phyloP scores from a whole-genome alignment of 2,797 vertebrate genomes.

The Perodicticus potto region DNA sequence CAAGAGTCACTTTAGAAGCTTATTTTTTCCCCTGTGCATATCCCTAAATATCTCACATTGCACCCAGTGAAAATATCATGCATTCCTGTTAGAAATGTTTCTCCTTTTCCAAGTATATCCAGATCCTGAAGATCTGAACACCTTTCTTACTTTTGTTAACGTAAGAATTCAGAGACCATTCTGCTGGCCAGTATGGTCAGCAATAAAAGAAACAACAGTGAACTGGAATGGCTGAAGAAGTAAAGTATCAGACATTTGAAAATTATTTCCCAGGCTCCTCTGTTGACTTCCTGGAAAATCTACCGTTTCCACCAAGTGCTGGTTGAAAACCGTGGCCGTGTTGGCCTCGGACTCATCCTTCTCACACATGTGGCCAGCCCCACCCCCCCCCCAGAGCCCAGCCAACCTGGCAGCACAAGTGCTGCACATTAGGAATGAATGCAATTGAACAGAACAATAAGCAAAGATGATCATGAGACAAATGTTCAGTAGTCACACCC shows the following conservation, averaged over 20 bases:
- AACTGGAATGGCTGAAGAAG: neutral
- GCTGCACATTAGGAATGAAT: accelerated
- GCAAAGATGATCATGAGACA: neutral
- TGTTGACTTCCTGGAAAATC: conserved; percentile 21
- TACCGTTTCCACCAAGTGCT: neutral
- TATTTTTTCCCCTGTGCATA: neutral
- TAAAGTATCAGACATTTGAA: conserved; percentile 43
- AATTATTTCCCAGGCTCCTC: conserved; percentile 36
- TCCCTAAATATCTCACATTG: neutral
- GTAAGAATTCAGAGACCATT: neutral
- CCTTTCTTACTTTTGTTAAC: neutral
- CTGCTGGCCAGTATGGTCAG: neutral
- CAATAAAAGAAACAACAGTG: conserved; percentile 41
- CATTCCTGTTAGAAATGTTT: neutral
- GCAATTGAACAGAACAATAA: neutral
- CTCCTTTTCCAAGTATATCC: neutral
- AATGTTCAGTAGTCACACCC: neutral
- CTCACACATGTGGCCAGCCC: neutral
- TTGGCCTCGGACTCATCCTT: neutral
- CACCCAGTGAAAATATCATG: neutral
- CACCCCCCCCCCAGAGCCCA: neutral
- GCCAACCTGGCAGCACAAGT: neutral
- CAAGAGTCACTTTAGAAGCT: neutral
- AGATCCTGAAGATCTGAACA: neutral
- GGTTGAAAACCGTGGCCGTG: neutral